Evolutionary conservation across 2,888 invertebrate species (phyloP), one percentile per base, ranked within the genome.

Genomic region (Andrena hattorfiana): DNA sequence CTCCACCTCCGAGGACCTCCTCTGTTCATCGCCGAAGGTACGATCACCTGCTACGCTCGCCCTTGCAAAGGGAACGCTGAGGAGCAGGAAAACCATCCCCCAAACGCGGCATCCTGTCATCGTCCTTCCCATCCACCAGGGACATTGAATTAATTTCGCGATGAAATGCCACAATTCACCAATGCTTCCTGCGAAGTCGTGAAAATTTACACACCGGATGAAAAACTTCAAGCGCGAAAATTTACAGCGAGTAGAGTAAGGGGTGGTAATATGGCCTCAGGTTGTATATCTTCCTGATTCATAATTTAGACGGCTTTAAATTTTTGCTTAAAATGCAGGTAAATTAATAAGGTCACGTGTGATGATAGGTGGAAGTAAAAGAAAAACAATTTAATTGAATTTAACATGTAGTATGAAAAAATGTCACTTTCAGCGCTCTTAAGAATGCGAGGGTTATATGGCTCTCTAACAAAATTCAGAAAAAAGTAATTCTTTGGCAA

Each of bases 81-180:
- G 71, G 56, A 83, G 76, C 32, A 88, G 32, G 35, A 90, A 71
- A 77, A 85, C 80, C 77, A 71, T 72, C 70, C 75, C 77, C 81
- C 84, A 79, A 66, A 69, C 73, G 82, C 84, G 85, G 84, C 91
- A 91, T 91, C 84, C 78, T 89, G 84, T 85, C 92, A 91, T 91
- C 82, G 83, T 91, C 81, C 79, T 82, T 75, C 49, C 32, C 63
- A 64, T 77, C 77, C 87, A 75, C 85, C 60, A 79, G 79, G 85
- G 77, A 81, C 91, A 91, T 91, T 83, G 89, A 88, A 75, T 83
- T 72, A 85, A 63, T 59, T 77, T 68, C 67, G 74, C 49, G 51
- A 6, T 56, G 49, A 26, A 13, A 32, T 59, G n/a, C 13, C 7
- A 20, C 63, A 51, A 51, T 48, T 68, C 30, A 26, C 16, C 42